These are phyloP conservation scores for Coregonus suidteri DNA, from an alignment of 2,797 vertebrate genomes.

Conservation along the genomic window DNA sequence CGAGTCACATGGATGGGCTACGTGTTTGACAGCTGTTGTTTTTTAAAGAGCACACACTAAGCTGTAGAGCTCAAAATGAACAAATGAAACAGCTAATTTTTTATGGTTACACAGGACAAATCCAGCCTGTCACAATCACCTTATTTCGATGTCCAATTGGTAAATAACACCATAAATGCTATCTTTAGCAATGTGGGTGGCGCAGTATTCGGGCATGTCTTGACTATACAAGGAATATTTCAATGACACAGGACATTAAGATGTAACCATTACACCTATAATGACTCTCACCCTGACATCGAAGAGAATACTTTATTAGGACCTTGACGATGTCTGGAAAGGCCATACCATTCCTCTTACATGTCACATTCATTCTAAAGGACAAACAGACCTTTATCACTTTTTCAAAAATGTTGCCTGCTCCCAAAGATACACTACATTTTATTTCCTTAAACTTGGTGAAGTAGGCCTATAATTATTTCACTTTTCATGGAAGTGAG, in stretches of 20 bases:
- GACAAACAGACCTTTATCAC: background rate
- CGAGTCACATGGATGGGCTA: constrained; percentile 11
- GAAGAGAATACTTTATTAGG: background rate
- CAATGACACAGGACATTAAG: constrained; percentile 20
- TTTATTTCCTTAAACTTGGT: too few species aligned
- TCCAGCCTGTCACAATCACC: background rate
- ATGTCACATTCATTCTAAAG: background rate
- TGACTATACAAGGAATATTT: constrained; percentile 11
- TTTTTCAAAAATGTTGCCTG: too few species aligned
- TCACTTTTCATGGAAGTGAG: too few species aligned
- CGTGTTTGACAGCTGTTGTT: background rate
- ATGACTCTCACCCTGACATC: background rate
- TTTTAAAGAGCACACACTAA: constrained; percentile 4
- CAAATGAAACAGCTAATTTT: background rate
- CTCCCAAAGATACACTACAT: too few species aligned
- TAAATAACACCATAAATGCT: constrained; percentile 4
- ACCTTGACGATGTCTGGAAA: constrained; percentile 2
- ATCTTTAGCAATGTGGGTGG: background rate
- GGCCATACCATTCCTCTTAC: background rate
- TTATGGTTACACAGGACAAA: background rate
- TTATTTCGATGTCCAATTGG: background rate
- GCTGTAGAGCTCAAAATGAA: constrained; percentile 2
- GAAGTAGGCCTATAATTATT: too few species aligned
- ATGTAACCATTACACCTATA: constrained; percentile 19
- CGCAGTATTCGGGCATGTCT: background rate